Evolutionary conservation across 1,140 invertebrate species (phyloP).

Genomic region (Sycophaga agraensis): DNA sequence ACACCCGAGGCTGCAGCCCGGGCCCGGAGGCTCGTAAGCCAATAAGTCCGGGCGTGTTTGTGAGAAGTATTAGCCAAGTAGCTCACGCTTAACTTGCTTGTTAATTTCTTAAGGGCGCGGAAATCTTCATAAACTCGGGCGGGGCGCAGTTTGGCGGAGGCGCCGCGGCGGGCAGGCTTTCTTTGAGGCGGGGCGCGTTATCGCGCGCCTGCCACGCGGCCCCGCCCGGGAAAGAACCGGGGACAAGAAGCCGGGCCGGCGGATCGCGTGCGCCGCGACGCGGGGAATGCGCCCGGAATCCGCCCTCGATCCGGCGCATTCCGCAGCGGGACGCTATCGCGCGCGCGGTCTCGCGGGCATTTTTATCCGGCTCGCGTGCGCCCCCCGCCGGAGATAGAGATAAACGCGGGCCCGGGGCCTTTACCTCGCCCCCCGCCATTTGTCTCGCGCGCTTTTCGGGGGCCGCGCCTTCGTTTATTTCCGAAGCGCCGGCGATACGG

Average conservation of each 20-base stretch:
- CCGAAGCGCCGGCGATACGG: background rate
- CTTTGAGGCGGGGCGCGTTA: slow-evolving; percentile 15
- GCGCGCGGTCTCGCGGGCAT: background rate
- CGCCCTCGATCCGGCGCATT: no score
- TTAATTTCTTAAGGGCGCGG: slow-evolving; percentile 1
- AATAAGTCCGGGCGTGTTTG: background rate
- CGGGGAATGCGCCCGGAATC: no score
- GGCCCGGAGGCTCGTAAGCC: background rate
- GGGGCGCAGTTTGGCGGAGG: no score
- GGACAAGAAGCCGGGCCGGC: background rate
- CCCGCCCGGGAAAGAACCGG: no score
- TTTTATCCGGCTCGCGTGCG: background rate
- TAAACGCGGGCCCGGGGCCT: slow-evolving; percentile 1
- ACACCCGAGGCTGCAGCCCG: no score
- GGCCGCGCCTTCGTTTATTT: background rate
- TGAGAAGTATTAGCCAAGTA: slow-evolving; percentile 12
- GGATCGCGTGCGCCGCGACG: no score
- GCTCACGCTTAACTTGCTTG: slow-evolving; percentile 14
- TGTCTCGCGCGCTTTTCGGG: slow-evolving; percentile 3
- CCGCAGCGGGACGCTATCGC: no score
- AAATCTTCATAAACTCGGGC: slow-evolving; percentile 17
- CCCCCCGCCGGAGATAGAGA: background rate
- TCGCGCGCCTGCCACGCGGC: background rate
- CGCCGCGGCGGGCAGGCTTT: background rate
- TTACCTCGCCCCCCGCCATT: slow-evolving; percentile 7